A percentile compares a stretch with the other conserved stretches of the same genome.
These are phyloP conservation scores for Nematolebias whitei DNA, from an alignment of 2,113 vertebrate genomes.

Conservation along the genomic window DNA sequence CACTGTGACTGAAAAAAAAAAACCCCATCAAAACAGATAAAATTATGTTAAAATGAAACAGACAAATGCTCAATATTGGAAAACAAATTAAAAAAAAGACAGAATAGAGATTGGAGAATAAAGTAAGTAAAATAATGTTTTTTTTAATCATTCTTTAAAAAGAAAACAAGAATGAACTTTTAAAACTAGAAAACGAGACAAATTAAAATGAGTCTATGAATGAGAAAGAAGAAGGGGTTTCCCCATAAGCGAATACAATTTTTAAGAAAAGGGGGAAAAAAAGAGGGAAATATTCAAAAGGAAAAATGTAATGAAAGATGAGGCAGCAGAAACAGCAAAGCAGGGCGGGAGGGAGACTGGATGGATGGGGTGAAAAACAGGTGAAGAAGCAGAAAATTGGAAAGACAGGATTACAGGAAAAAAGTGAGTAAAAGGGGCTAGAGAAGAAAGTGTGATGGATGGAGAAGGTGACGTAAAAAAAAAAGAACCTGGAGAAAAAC, in stretches of 20 bases:
- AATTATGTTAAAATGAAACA: too few species aligned
- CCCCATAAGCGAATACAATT: background rate
- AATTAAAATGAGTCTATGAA: background rate
- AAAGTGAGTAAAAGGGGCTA: conserved; percentile 6
- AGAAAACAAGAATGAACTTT: too few species aligned
- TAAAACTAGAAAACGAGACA: background rate
- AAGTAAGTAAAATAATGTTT: too few species aligned
- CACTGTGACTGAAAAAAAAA: background rate
- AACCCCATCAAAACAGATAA: too few species aligned
- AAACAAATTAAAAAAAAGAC: background rate
- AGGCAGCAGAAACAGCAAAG: conserved; percentile 45
- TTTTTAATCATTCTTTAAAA: too few species aligned
- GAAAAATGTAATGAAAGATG: conserved; percentile 45
- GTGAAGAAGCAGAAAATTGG: conserved; percentile 46
- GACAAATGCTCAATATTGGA: background rate
- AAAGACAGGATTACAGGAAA: conserved; percentile 27
- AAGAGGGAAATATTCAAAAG: background rate
- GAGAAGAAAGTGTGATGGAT: background rate
- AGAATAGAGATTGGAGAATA: too few species aligned
- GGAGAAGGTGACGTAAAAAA: background rate
- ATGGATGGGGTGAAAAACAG: conserved; percentile 49
- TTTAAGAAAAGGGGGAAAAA: conserved; percentile 1
- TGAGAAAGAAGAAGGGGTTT: background rate
- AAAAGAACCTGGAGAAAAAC: conserved; percentile 4
- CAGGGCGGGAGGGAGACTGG: background rate